Base-by-base conservation (phyloP, 1,140 invertebrate genomes). In the Papilio machaon region DNA sequence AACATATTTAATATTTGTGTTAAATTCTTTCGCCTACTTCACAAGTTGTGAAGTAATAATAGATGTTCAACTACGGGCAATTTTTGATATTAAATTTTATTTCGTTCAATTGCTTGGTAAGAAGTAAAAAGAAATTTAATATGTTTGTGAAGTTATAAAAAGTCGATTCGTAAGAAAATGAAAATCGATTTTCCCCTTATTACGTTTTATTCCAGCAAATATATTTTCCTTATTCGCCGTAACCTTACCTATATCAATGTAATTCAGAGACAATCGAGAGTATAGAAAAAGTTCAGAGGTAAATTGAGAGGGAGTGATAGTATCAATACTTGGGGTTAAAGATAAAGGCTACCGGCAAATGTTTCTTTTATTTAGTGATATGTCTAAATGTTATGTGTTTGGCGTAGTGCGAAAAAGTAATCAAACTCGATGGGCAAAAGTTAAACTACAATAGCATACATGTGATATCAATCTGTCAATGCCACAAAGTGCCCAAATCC, bases 241-340 rank as follows among this genome's bases (percentile, higher is more conserved):
- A 60, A 60, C 58, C 58, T 38, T 70, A 11, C 13, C 13, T 35
- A 70, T 70, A 70, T 35, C 30, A 70, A 70, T 70, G 15, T 70
- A 30, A 35, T 35, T 23, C 11, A 70, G 35, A 70, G 64, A 70
- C 30, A 70, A 70, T 70, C 30, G 64, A 35, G 64, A 5, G 5
- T 15, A 38, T 1, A 35, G 23, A 70, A 70, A 30, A 64, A 64
- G 64, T 70, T 70, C 30, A 70, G 11, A 23, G 23, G 13, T 70
- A 30, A 30, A 1, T 30, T 30, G 23, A 30, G 23, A 30, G 10
- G 60, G 60, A 35, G 11, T 3, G 9, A 30, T 67, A 35, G 23
- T 17, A 70, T 70, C 30, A 17, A 70, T 35, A 70, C 13, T 70
- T 38, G 64, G 30, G 64, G 64, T 70, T 70, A 70, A 70, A 70